A percentile compares a stretch with the other conserved stretches of the same genome.
These are phyloP conservation scores for Pachyuromys duprasi DNA, from an alignment of 2,797 vertebrate genomes.

Conservation along the genomic window DNA sequence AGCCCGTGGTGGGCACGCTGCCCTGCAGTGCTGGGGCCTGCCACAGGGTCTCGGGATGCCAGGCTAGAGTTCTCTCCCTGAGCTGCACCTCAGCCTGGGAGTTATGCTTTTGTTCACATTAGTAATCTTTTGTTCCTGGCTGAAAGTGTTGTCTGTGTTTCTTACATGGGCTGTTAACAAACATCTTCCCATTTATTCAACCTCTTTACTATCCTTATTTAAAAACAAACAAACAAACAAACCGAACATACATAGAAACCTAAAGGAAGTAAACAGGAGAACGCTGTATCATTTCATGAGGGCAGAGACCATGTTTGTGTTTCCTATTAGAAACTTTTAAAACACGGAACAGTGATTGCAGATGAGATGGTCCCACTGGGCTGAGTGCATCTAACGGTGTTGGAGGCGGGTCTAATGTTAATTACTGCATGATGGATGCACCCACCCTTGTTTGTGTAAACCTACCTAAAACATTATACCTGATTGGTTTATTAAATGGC, in stretches of 20 bases:
- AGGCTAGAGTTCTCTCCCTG: neutral
- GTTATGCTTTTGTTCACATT: neutral
- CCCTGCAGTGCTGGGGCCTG: neutral
- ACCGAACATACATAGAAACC: neutral
- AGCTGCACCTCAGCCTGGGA: neutral
- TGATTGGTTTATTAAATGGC: too few species aligned
- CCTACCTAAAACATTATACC: too few species aligned
- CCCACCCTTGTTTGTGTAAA: too few species aligned
- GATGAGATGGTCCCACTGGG: neutral
- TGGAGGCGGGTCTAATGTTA: too few species aligned
- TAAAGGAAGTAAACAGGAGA: slow-evolving; percentile 5
- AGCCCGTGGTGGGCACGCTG: neutral
- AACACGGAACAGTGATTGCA: neutral
- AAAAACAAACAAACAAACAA: too few species aligned
- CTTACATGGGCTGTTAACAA: neutral
- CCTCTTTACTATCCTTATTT: slow-evolving; percentile 11
- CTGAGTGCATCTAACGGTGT: neutral
- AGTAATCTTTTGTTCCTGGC: slow-evolving; percentile 33
- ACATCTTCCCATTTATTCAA: neutral
- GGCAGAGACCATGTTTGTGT: neutral
- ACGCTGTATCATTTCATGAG: neutral
- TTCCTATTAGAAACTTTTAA: neutral
- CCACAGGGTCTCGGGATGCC: neutral
- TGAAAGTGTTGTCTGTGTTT: neutral
- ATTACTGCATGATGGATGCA: too few species aligned